A percentile compares a stretch with the other conserved stretches of the same genome.
Evolutionary conservation across 2,797 vertebrate species (phyloP).

Genomic region (Vipera latastei): DNA sequence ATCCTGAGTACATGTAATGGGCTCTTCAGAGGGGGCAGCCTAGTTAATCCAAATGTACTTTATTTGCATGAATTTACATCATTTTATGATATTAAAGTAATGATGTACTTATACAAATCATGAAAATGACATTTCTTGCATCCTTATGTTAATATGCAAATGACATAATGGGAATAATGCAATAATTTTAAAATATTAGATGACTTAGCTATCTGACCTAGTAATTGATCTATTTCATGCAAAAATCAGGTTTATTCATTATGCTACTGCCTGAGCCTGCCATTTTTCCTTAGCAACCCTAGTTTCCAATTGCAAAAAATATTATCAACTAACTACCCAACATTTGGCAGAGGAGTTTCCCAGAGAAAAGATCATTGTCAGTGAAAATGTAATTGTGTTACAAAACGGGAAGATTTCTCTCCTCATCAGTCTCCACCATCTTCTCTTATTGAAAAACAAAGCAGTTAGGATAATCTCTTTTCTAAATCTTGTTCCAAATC

Average conservation of each 20-base stretch:
- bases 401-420: not conserved
- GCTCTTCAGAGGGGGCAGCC: not conserved
- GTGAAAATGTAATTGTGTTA: not conserved
- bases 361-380: not conserved
- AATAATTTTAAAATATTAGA: not conserved
- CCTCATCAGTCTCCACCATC: not conserved
- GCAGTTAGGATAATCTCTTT: not conserved
- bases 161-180: not conserved
- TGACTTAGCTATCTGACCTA: not conserved
- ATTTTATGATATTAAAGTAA: not conserved
- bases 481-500: not conserved
- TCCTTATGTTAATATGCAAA: not conserved
- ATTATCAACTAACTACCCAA: not conserved
- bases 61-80: not conserved
- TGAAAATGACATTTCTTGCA: not conserved
- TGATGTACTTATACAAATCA: not conserved
- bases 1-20: not conserved
- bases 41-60: not conserved
- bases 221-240: not conserved
- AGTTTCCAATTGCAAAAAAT: not conserved
- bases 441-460: not conserved
- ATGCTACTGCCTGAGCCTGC: not conserved
- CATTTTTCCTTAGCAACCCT: not conserved
- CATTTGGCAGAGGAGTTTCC: not conserved
- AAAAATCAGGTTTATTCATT: not conserved